phyloP scores from a whole-genome alignment of 2,113 vertebrate species.

The Chrysemys picta region DNA sequence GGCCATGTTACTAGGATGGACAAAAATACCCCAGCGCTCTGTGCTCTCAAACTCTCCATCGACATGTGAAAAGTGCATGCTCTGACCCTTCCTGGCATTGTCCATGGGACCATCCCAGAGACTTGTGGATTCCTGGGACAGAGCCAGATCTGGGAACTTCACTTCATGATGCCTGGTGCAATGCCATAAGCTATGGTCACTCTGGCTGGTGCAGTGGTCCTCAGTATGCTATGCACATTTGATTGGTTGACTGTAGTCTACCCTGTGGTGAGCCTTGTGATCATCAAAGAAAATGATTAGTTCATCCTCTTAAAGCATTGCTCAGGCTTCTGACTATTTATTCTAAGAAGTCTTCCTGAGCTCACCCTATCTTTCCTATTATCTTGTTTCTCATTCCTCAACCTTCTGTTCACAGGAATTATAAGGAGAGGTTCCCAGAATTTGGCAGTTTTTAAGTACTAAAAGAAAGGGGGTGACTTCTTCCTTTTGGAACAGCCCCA shows the following conservation, averaged over 20 bases:
- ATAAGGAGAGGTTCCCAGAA: not conserved
- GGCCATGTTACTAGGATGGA: no score
- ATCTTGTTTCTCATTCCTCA: not conserved
- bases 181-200: no score
- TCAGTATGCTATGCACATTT: no score
- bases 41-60: no score
- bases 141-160: no score
- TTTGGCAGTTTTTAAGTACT: not conserved
- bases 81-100: no score
- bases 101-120: no score
- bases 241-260: not conserved
- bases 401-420: not conserved
- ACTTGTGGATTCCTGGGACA: no score
- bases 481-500: accelerated
- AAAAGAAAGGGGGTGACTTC: not conserved
- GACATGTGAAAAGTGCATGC: no score
- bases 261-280: not conserved
- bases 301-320: not conserved
- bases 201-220: no score
- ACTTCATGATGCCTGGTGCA: no score
- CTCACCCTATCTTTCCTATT: not conserved
- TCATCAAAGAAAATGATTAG: not conserved
- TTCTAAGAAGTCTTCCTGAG: not conserved
- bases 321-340: not conserved
- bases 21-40: no score